phyloP scores from a whole-genome alignment of 2,888 invertebrate species.

The Dasypogon diadema region DNA sequence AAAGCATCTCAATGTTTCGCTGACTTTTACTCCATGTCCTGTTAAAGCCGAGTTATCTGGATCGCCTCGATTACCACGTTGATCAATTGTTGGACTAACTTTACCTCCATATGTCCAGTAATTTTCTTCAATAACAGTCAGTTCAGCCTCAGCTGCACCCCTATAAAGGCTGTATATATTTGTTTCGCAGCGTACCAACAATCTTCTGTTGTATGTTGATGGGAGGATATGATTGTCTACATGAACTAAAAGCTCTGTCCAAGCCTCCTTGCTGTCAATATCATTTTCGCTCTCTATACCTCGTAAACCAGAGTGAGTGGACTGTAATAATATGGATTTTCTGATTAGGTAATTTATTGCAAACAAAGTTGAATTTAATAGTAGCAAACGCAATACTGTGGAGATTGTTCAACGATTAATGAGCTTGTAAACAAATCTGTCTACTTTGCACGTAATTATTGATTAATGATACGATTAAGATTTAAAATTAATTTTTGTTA shows the following conservation, averaged over 20 bases:
- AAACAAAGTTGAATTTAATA: slow-evolving; percentile 27
- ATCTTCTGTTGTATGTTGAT: slow-evolving; percentile 49
- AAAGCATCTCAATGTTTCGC: background rate
- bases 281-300: slow-evolving; percentile 48
- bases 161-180: slow-evolving; percentile 57
- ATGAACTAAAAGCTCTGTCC: slow-evolving; percentile 57
- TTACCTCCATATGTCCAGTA: slow-evolving; percentile 56
- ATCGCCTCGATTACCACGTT: slow-evolving; percentile 57
- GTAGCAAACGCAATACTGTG: background rate
- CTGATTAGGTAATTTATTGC: slow-evolving; percentile 1
- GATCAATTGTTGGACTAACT: slow-evolving; percentile 58
- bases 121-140: slow-evolving; percentile 56
- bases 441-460: too few species aligned
- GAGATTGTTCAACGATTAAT: background rate
- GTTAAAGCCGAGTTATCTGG: slow-evolving; percentile 58
- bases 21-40: slow-evolving; percentile 28
- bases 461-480: too few species aligned
- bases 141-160: slow-evolving; percentile 56
- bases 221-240: slow-evolving; percentile 57
- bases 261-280: slow-evolving; percentile 56
- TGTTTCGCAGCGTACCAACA: slow-evolving; percentile 58
- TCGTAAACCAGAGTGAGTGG: slow-evolving; percentile 56
- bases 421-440: background rate
- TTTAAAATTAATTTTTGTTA: too few species aligned
- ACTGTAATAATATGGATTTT: slow-evolving; percentile 49